phyloP scores from a whole-genome alignment of 2,888 invertebrate genomes.

The Heliconius hortense region DNA sequence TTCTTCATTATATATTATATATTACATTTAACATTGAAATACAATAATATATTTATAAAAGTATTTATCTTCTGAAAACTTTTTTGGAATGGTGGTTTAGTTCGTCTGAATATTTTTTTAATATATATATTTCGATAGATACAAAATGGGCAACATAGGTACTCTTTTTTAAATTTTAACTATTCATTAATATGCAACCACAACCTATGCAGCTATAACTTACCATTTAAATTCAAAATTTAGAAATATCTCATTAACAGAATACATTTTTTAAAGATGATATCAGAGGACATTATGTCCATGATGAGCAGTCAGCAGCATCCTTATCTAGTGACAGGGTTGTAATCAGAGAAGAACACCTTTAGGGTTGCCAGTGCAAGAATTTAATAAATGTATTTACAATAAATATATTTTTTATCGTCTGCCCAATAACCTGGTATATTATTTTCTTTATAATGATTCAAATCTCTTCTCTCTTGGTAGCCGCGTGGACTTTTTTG shows the following conservation, averaged over 20 bases:
- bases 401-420: not conserved
- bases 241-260: slow-evolving; percentile 40
- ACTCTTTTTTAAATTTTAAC: too few relatives aligned
- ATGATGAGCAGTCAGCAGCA: slow-evolving; percentile 53
- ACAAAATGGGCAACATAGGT: not conserved
- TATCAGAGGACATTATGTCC: slow-evolving; percentile 50
- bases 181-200: not conserved
- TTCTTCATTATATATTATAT: too few relatives aligned
- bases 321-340: slow-evolving; percentile 60
- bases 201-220: not conserved
- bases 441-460: not conserved
- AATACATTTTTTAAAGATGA: slow-evolving; percentile 42
- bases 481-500: not conserved
- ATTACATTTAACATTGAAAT: too few relatives aligned
- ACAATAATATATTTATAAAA: not conserved
- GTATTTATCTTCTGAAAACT: not conserved
- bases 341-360: slow-evolving; percentile 64
- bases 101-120: not conserved
- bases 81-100: not conserved
- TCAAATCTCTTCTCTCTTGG: not conserved
- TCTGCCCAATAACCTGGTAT: not conserved
- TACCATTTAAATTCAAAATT: slow-evolving; percentile 30
- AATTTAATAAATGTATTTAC: not conserved
- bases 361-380: slow-evolving; percentile 32
- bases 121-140: not conserved